phyloP scores from a whole-genome alignment of 2,113 vertebrate species.

The Prunella fulvescens region DNA sequence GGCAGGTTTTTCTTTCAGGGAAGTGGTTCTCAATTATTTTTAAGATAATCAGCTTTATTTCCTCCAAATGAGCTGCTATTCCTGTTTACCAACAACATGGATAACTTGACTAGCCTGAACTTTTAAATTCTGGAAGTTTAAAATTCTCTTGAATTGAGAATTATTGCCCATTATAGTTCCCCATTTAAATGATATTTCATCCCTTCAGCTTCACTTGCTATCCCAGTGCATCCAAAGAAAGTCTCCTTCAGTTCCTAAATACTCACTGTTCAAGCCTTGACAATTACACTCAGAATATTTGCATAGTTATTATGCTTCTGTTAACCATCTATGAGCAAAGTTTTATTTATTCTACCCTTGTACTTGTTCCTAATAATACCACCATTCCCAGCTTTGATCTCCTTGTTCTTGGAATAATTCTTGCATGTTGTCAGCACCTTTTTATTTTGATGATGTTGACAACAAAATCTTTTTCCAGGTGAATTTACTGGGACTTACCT shows the following conservation, averaged over 20 bases:
- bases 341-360: background rate
- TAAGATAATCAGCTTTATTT: background rate
- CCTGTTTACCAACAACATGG: background rate
- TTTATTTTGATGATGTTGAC: background rate
- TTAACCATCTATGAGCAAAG: slow-evolving; percentile 29
- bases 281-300: slow-evolving; percentile 34
- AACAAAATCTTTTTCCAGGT: background rate
- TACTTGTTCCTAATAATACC: background rate
- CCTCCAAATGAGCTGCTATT: background rate
- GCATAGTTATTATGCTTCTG: slow-evolving; percentile 23
- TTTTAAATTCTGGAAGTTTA: background rate
- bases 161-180: background rate
- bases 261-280: slow-evolving; percentile 30
- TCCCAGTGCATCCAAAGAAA: background rate
- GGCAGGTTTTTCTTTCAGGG: background rate
- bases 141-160: background rate
- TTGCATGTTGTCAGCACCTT: background rate
- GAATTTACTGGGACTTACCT: background rate
- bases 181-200: background rate
- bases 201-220: background rate
- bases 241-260: background rate
- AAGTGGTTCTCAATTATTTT: background rate
- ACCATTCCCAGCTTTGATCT: background rate
- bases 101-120: background rate
- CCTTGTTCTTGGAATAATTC: background rate